phyloP scores from a whole-genome alignment of 1,140 invertebrate species.

The Pristionchus pacificus region DNA sequence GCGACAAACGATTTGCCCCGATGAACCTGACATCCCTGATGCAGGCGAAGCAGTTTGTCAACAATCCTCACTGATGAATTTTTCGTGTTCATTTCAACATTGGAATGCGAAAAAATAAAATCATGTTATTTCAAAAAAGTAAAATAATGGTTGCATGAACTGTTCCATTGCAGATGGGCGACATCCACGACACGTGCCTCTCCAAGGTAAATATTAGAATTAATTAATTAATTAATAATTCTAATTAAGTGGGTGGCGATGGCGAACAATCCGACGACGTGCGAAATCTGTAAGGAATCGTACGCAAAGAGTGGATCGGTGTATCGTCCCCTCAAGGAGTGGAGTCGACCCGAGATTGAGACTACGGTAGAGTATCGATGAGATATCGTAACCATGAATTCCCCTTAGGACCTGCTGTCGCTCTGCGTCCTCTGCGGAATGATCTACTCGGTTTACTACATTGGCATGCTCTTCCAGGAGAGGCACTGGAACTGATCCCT shows the following conservation, averaged over 20 bases:
- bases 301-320: conserved; percentile 16
- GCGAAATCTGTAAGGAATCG: conserved; percentile 25
- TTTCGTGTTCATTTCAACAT: too few relatives aligned
- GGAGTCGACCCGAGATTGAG: conserved; percentile 22
- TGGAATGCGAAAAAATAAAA: too few relatives aligned
- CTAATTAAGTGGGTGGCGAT: conserved; percentile 27
- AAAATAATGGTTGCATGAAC: too few relatives aligned
- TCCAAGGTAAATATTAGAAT: too few relatives aligned
- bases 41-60: background rate
- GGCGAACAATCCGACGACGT: conserved; percentile 20
- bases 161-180: conserved; percentile 15
- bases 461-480: conserved; percentile 3
- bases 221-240: too few relatives aligned
- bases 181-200: conserved; percentile 29
- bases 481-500: too few relatives aligned
- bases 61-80: background rate
- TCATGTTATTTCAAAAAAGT: too few relatives aligned
- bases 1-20: background rate
- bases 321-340: conserved; percentile 10
- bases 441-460: background rate
- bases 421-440: background rate
- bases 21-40: background rate
- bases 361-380: too few relatives aligned
- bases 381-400: background rate
- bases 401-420: background rate